phyloP scores from a whole-genome alignment of 1,140 invertebrate genomes.

The Triops longicaudatus region DNA sequence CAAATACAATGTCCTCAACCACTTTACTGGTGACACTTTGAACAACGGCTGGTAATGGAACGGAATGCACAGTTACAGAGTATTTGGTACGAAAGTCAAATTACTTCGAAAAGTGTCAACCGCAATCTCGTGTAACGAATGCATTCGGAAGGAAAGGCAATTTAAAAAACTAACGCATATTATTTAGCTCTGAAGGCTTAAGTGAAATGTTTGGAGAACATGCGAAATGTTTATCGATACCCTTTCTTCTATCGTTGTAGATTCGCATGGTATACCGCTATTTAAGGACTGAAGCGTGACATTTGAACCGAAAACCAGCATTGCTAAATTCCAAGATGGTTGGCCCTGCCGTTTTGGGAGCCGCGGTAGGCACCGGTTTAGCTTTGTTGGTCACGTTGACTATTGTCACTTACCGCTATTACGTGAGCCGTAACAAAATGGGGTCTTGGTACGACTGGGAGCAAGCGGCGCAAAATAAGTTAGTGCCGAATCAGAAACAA shows the following conservation, averaged over 20 bases:
- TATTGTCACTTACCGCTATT: conserved; percentile 56
- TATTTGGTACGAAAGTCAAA: no score
- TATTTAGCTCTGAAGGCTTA: no score
- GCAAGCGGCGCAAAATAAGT: conserved; percentile 19
- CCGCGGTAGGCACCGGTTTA: conserved; percentile 53
- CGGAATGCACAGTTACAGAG: no score
- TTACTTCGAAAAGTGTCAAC: no score
- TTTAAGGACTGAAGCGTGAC: neutral
- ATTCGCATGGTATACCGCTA: neutral
- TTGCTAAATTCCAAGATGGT: conserved; percentile 38
- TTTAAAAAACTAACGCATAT: no score
- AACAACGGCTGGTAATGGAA: no score
- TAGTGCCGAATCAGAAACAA: neutral
- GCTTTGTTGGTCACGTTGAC: conserved; percentile 54
- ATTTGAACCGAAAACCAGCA: neutral
- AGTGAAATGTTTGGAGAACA: no score
- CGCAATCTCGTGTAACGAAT: no score
- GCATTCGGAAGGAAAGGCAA: no score
- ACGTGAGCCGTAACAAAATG: conserved; percentile 43
- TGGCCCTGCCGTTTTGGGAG: conserved; percentile 52
- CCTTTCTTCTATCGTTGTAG: neutral
- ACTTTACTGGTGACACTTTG: no score
- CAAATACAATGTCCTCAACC: no score
- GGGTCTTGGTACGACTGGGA: conserved; percentile 51
- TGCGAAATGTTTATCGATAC: neutral